phyloP scores from a whole-genome alignment of 2,113 vertebrate genomes.

The Anseranas semipalmata region DNA sequence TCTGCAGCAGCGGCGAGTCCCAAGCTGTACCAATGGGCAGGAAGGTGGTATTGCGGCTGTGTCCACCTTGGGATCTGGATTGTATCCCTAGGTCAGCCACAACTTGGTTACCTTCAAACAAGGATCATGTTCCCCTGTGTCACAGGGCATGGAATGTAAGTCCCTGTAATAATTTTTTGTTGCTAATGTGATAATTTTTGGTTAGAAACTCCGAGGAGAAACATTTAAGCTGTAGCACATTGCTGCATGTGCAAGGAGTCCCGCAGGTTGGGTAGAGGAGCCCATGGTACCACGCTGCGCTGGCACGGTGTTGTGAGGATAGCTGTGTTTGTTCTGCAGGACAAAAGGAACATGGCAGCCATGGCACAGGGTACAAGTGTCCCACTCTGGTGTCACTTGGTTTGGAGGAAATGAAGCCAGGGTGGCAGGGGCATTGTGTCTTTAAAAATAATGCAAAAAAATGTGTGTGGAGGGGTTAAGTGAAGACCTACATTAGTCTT shows the following conservation, averaged over 20 bases:
- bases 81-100: background rate
- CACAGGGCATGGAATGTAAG: background rate
- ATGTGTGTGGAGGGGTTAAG: background rate
- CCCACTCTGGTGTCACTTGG: background rate
- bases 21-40: background rate
- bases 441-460: slow-evolving; percentile 4
- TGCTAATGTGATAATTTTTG: background rate
- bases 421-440: background rate
- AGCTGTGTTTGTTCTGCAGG: background rate
- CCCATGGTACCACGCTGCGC: background rate
- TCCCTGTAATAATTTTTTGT: background rate
- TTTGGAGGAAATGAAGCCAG: background rate
- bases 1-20: background rate
- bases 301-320: background rate
- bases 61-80: background rate
- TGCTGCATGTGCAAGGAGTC: background rate
- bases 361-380: background rate
- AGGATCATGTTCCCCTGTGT: background rate
- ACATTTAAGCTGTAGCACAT: background rate
- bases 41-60: background rate
- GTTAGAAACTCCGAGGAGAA: background rate
- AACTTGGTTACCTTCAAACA: background rate
- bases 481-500: slow-evolving; percentile 7
- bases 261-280: background rate
- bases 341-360: background rate